Evolutionary conservation across 2,113 vertebrate species (phyloP).

Genomic region (Nycticebus coucang): DNA sequence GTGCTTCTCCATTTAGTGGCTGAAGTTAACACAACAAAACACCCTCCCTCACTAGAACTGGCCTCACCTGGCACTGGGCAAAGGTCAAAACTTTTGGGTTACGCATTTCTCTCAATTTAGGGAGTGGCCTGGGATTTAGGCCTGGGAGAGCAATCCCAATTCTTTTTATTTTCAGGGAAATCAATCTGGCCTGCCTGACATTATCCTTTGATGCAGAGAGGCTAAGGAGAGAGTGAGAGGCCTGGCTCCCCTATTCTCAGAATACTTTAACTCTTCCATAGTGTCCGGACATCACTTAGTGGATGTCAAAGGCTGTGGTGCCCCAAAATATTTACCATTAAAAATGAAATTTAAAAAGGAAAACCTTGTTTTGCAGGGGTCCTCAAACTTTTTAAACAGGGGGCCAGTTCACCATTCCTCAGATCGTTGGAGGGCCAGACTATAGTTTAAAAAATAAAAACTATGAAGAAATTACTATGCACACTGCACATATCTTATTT

Average conservation of each 20-base stretch:
- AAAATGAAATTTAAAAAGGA: neutral
- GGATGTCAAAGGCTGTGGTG: neutral
- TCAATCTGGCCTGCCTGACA: neutral
- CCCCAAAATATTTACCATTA: neutral
- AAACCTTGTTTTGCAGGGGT: neutral
- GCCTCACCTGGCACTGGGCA: neutral
- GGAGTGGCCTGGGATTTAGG: neutral
- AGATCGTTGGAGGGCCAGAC: too few relatives aligned
- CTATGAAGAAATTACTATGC: too few relatives aligned
- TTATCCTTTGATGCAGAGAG: neutral
- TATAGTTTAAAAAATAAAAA: too few relatives aligned
- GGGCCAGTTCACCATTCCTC: too few relatives aligned
- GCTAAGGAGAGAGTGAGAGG: neutral
- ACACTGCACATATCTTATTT: too few relatives aligned
- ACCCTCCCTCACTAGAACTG: neutral
- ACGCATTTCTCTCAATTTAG: neutral
- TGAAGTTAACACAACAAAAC: neutral
- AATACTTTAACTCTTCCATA: neutral
- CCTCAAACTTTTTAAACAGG: too few relatives aligned
- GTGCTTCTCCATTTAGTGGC: fast-evolving
- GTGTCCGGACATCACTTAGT: too few relatives aligned
- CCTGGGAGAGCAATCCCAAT: neutral
- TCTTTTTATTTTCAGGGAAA: neutral
- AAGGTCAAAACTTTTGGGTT: neutral
- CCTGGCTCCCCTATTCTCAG: neutral